Evolutionary conservation across 2,888 invertebrate species (phyloP).

Genomic region (Entomobrya multifasciata): DNA sequence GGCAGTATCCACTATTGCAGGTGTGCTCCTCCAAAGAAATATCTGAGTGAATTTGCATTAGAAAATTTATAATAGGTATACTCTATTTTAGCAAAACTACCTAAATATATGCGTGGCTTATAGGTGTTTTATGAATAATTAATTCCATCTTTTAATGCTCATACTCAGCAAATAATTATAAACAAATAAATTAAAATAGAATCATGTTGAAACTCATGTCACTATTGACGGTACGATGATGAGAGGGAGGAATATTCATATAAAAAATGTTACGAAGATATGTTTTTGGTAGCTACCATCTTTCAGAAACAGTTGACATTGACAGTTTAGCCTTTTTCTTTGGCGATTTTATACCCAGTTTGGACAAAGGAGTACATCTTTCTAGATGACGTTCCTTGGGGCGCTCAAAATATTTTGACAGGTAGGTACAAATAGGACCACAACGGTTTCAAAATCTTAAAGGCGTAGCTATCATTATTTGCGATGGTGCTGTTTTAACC

Average conservation of each 20-base stretch:
- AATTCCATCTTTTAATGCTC: constrained; percentile 8
- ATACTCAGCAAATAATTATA: constrained; percentile 5
- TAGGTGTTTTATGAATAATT: constrained; percentile 24
- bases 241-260: neutral
- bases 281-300: too few relatives aligned
- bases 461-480: constrained; percentile 38
- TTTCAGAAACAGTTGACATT: too few relatives aligned
- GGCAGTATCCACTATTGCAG: neutral
- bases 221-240: too few relatives aligned
- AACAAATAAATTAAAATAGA: constrained; percentile 21
- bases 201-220: too few relatives aligned
- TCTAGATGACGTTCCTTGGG: constrained; percentile 55
- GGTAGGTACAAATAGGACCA: neutral
- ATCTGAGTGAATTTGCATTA: too few relatives aligned
- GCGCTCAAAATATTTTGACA: constrained; percentile 50
- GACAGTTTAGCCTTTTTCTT: too few relatives aligned
- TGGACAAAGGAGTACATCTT: constrained; percentile 22
- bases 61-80: too few relatives aligned
- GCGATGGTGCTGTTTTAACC: neutral
- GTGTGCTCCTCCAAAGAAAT: too few relatives aligned
- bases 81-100: too few relatives aligned
- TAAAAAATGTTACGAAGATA: neutral
- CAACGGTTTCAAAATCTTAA: constrained; percentile 46
- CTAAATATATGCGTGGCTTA: too few relatives aligned
- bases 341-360: too few relatives aligned